Conservation (phyloP, 2,888 invertebrate species). For the Drosophila prostipennis region DNA sequence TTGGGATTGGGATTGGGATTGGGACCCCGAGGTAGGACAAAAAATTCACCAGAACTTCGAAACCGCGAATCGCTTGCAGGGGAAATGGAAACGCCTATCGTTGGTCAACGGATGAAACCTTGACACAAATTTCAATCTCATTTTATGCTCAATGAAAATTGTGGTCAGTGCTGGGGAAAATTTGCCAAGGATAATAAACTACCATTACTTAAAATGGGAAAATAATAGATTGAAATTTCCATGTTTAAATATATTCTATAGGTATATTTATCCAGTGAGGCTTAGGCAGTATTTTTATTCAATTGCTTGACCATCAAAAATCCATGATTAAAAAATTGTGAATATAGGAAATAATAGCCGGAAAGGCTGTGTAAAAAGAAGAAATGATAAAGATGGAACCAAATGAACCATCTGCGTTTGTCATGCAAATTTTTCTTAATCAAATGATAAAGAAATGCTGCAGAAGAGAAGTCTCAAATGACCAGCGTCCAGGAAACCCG, state of each 20-base stretch:
- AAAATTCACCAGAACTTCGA: neutral
- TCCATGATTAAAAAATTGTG: neutral
- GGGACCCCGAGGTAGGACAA: neutral
- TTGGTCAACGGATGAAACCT: conserved; percentile 9
- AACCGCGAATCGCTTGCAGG: conserved; percentile 10
- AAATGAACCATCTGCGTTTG: conserved; percentile 2
- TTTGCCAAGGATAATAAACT: neutral
- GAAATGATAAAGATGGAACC: no score
- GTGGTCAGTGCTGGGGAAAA: neutral
- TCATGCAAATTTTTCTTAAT: conserved; percentile 27
- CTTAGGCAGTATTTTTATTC: no score
- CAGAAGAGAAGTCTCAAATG: conserved; percentile 13
- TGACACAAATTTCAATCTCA: conserved; percentile 18
- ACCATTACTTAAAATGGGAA: no score
- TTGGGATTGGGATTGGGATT: neutral
- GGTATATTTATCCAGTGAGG: no score
- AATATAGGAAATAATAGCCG: neutral
- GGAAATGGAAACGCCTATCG: neutral
- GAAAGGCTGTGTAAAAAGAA: no score
- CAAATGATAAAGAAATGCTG: conserved; percentile 3
- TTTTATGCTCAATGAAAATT: neutral
- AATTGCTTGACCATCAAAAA: no score
- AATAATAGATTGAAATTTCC: no score
- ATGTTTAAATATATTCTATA: no score
- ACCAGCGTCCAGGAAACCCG: neutral